Percentiles rank a stretch among this genome's conserved stretches.
These are phyloP conservation scores for Crocallis elinguaria DNA, from an alignment of 2,888 invertebrate genomes.

Conservation along the genomic window DNA sequence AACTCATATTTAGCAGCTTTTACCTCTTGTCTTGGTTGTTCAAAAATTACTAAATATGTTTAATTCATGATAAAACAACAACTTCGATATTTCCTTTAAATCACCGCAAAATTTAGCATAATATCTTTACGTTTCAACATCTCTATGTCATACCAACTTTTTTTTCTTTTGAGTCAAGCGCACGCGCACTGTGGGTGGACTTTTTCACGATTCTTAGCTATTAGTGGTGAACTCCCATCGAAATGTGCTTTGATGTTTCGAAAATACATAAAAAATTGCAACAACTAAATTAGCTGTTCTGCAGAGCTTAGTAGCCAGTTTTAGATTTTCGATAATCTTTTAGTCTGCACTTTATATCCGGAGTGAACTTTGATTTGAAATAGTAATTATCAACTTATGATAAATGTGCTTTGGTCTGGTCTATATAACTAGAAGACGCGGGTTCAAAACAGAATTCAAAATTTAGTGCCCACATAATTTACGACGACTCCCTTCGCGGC, in stretches of 20 bases:
- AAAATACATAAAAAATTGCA: conserved; percentile 23
- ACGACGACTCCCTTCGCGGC: not conserved
- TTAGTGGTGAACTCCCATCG: conserved; percentile 71
- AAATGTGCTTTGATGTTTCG: conserved; percentile 62
- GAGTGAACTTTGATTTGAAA: not conserved
- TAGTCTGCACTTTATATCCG: not conserved
- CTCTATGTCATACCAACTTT: conserved; percentile 54
- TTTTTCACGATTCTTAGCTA: conserved; percentile 80
- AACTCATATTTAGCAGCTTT: no score
- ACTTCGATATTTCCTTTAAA: no score
- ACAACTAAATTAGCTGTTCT: conserved; percentile 20
- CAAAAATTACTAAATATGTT: no score
- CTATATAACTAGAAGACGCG: no score
- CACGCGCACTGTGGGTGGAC: conserved; percentile 79
- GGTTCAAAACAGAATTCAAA: not conserved
- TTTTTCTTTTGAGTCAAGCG: conserved; percentile 56
- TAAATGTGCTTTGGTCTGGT: no score
- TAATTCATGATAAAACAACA: no score
- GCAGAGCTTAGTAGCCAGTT: no score
- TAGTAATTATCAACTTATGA: no score
- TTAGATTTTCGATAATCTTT: no score
- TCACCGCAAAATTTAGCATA: not conserved
- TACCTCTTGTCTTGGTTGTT: no score
- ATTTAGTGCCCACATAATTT: not conserved
- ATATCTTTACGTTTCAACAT: conserved; percentile 24